Percentiles rank a stretch among this genome's conserved stretches.
Evolutionary conservation across 2,113 vertebrate species (phyloP).

Genomic region (Hypomesus transpacificus): DNA sequence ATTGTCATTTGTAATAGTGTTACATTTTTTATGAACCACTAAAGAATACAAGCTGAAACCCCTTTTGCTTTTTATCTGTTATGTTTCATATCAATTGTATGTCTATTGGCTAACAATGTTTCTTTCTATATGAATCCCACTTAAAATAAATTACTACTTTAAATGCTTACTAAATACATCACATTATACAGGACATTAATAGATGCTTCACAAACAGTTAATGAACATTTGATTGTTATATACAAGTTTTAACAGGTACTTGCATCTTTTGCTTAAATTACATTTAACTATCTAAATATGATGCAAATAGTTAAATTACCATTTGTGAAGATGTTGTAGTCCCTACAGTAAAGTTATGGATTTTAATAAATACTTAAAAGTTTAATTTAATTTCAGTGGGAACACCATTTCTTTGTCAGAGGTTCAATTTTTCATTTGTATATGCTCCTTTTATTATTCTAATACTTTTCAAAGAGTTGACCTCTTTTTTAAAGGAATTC

Average conservation of each 20-base stretch:
- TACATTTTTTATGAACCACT: not conserved
- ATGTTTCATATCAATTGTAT: conserved; percentile 3
- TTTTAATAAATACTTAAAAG: not conserved
- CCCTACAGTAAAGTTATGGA: no score
- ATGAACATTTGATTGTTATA: no score
- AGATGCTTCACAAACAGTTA: no score
- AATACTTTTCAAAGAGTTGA: conserved; percentile 35
- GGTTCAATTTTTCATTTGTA: conserved; percentile 24
- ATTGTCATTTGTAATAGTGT: not conserved
- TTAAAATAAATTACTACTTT: no score
- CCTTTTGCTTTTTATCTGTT: not conserved
- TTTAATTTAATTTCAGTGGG: not conserved
- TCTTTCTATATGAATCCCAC: not conserved
- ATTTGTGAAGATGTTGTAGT: no score
- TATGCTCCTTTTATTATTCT: conserved; percentile 29
- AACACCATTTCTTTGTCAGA: not conserved
- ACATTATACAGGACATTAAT: no score
- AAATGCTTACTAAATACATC: no score
- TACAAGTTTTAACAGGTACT: no score
- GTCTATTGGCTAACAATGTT: not conserved
- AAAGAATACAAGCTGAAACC: not conserved
- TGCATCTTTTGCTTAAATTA: not conserved
- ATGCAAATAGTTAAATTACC: no score
- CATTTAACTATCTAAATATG: not conserved
- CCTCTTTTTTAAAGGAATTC: conserved; percentile 39